These are phyloP conservation scores for Portunus trituberculatus DNA, from an alignment of 1,140 invertebrate genomes.

Conservation along the genomic window DNA sequence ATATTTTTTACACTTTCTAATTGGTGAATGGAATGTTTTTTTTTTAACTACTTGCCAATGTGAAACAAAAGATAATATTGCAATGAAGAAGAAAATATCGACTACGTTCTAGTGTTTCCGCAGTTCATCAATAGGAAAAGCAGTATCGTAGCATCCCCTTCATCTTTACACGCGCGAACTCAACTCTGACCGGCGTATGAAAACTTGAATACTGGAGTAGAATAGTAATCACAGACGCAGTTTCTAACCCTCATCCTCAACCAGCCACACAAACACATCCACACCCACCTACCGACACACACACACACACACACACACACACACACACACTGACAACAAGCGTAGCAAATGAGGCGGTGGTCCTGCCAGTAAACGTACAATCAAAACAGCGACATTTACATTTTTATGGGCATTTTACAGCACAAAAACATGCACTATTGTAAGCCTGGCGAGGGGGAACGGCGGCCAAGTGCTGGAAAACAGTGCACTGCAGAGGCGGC, in stretches of 20 bases:
- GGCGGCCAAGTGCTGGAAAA: background rate
- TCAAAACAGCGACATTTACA: slow-evolving; percentile 22
- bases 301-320: slow-evolving; percentile 20
- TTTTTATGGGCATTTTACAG: slow-evolving; percentile 14
- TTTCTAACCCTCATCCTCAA: background rate
- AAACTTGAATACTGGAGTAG: no score
- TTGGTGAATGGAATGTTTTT: no score
- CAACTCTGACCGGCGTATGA: no score
- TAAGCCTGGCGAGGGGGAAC: background rate
- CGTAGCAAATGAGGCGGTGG: background rate
- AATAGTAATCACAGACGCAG: no score
- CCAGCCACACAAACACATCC: background rate
- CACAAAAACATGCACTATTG: background rate
- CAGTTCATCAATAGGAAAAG: no score
- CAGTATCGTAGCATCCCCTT: no score
- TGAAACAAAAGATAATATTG: no score
- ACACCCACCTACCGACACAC: background rate
- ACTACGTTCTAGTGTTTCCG: no score
- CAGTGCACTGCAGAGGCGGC: background rate
- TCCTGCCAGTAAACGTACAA: background rate
- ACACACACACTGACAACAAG: slow-evolving; percentile 3
- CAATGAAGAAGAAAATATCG: no score
- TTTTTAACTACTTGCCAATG: no score
- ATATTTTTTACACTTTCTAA: no score
- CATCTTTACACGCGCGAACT: no score